Conservation (phyloP, 2,888 invertebrate genomes). For the Calameuta idolon region DNA sequence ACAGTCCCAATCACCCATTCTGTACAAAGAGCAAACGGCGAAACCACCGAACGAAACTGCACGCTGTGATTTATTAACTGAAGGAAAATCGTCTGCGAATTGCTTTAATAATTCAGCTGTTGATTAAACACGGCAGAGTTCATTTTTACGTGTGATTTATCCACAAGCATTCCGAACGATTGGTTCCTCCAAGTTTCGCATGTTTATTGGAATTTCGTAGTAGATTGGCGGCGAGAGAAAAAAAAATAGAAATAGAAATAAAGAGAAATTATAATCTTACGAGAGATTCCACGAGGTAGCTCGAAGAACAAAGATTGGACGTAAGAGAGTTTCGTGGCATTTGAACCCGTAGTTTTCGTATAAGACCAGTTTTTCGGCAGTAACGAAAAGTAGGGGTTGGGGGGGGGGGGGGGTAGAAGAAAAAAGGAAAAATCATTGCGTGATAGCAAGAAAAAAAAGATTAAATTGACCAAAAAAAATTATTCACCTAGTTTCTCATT, state of each 20-base stretch:
- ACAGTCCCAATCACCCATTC: background rate
- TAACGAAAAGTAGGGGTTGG: background rate
- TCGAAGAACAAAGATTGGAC: background rate
- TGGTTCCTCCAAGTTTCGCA: background rate
- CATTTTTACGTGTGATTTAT: conserved; percentile 61
- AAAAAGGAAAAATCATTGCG: background rate
- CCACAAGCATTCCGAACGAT: conserved; percentile 17
- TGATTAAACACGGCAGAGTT: conserved; percentile 59
- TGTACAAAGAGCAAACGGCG: background rate
- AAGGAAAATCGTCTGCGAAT: conserved; percentile 56
- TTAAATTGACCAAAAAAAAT: background rate
- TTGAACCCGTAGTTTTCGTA: background rate
- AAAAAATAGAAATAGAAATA: background rate
- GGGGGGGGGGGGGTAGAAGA: background rate
- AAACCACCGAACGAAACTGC: conserved; percentile 1
- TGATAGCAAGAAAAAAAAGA: background rate
- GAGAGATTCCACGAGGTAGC: background rate
- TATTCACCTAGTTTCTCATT: background rate
- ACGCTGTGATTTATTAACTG: conserved; percentile 61
- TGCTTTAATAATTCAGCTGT: conserved; percentile 63
- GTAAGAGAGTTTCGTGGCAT: background rate
- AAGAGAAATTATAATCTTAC: background rate
- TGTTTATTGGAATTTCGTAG: background rate
- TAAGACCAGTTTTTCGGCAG: background rate
- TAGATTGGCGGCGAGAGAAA: background rate